Base-by-base conservation (phyloP, 2,888 invertebrate genomes). In the Leptopilina drosophilae region DNA sequence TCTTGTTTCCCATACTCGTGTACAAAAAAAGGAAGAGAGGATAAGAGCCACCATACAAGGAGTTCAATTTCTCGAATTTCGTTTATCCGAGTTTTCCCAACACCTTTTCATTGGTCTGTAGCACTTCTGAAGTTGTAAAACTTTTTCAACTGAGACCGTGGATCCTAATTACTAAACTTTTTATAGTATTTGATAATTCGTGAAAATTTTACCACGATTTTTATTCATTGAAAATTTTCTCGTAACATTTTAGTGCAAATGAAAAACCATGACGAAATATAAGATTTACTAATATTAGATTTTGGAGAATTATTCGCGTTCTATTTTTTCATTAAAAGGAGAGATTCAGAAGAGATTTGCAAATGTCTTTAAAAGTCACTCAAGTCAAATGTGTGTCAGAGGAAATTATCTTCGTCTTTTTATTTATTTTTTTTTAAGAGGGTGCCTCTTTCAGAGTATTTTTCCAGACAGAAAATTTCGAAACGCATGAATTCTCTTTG, bases 41-140 rank as follows among this genome's bases (percentile, higher is more conserved):
- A 33, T 33, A 33, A 33, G 33, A 33, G 33, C 33, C 7, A 49
- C 53, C 53, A 56, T 69, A 69, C 26, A 26, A 8, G 15, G n/a
- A 73, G 73, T 73, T 56, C 56, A 73, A 73, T 73, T 73, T 56
- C 73, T 7, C 53, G 33, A 73, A 56, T 56, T 73, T 56, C 56
- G 73, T 33, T 56, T 56, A 73, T 73, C 33, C 73, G 33, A 73
- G 33, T 73, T 73, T 73, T 53, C 56, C 33, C 33, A 73, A 26
- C 53, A 40, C 33, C 56, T 73, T 73, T 73, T 73, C 73, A 56
- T 56, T 5, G 53, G 73, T 69, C 49, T 69, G 67, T 5, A 12
- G 49, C 20, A 69, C 20, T 69, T 49, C 46, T 12, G 46, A 20
- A 69, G 49, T 56, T 33, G 53, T 73, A 56, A 56, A 73, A 73